Conservation (phyloP, 2,797 vertebrate species). For the Cyprinodon diabolis region DNA sequence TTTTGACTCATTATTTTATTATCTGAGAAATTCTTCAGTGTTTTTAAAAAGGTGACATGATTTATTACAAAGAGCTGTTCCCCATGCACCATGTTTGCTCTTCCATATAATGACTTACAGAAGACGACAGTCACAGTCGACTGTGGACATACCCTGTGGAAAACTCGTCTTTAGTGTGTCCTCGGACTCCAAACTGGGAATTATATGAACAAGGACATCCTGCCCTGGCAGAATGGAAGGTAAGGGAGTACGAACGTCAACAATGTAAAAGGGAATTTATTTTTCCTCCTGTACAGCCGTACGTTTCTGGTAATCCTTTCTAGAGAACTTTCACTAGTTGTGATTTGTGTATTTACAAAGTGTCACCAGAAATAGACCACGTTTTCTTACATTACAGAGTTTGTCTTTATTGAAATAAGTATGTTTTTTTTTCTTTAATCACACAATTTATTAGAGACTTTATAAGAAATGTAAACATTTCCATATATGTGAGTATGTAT, state of each 20-base stretch:
- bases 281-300: not conserved
- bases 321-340: no score
- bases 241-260: no score
- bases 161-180: conserved; percentile 3
- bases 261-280: no score
- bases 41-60: not conserved
- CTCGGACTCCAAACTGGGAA: not conserved
- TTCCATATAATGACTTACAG: conserved; percentile 5
- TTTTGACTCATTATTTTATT: not conserved
- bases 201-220: not conserved
- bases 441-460: no score
- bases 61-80: not conserved
- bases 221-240: not conserved
- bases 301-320: not conserved
- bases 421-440: no score
- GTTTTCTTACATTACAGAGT: no score
- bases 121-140: not conserved
- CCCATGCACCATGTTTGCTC: not conserved
- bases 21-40: not conserved
- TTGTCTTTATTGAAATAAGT: no score
- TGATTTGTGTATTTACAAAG: no score
- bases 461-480: no score
- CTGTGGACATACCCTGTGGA: not conserved
- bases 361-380: no score
- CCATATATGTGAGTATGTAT: no score